Base-by-base conservation (phyloP, 2,888 invertebrate species). In the Heliconius charithonia region DNA sequence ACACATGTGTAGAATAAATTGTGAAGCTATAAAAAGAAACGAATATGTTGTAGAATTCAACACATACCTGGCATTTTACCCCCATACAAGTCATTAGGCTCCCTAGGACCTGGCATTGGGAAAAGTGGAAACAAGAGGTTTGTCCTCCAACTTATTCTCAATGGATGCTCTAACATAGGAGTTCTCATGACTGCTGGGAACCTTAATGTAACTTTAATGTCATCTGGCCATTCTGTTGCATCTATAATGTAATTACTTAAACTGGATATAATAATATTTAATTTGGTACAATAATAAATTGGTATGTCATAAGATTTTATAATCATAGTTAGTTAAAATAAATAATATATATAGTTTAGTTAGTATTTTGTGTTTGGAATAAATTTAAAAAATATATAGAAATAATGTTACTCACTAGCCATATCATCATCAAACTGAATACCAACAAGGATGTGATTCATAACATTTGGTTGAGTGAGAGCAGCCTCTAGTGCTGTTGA, bases 51-150 rank as follows among this genome's bases (percentile, higher is more conserved):
- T n/a, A 10, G 12, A n/a, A 59, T n/a, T n/a, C 12, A 27, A 75
- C 37, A 78, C 78, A 92, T 92, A 96, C 97, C 97, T 85, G 97
- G 97, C 81, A 88, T 89, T 86, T 91, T 91, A 2, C 95, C 95
- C 32, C 95, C 95, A 83, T 92, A 92, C 85, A 89, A 88, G 82
- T 94, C 93, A 25, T 89, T 88, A 6, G 93, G 90, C 75, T 96
- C 95, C 75, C 98, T 92, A 0, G 98, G 97, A 0, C 97, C 97
- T 0, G 96, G 95, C 29, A 91, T 91, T 83, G 96, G 97, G 87
- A 96, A 97, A 67, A 96, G 83, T 1, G 96, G 97, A 90, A 96
- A 98, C 75, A 97, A 89, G 22, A 96, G 91, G 88, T 97, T 96
- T 3, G 98, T 98, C 69, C 96, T 93, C 98, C 98, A 98, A 83